Conservation (phyloP, 2,113 vertebrate species). For the Rhinoderma darwinii region DNA sequence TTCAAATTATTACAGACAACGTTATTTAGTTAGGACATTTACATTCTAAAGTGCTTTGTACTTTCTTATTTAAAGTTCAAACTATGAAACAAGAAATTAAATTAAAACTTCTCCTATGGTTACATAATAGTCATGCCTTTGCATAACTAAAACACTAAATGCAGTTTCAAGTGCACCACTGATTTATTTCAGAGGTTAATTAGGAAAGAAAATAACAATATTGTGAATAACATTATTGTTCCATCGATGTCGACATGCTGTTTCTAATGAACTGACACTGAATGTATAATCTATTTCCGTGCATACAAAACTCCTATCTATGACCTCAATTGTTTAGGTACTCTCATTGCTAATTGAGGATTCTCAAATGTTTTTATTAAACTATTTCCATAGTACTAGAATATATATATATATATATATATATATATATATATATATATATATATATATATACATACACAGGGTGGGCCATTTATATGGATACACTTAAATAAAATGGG, state of each 20-base stretch:
- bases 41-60: not conserved
- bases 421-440: no score
- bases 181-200: slow-evolving; percentile 21
- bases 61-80: not conserved
- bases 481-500: no score
- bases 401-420: no score
- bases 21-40: not conserved
- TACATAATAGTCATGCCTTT: not conserved
- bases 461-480: no score
- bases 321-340: not conserved
- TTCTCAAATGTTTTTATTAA: slow-evolving; percentile 1
- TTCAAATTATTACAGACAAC: not conserved
- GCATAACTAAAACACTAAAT: slow-evolving; percentile 13
- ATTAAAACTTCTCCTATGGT: not conserved
- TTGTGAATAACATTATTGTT: not conserved
- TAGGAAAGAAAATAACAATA: not conserved
- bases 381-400: not conserved
- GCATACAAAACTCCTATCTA: not conserved
- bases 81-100: not conserved
- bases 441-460: no score
- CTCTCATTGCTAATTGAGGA: not conserved
- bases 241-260: not conserved
- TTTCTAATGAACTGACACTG: not conserved
- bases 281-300: not conserved
- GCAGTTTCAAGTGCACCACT: slow-evolving; percentile 12